Conservation (phyloP, 1,140 invertebrate genomes). For the Ceratosolen solmsi region DNA sequence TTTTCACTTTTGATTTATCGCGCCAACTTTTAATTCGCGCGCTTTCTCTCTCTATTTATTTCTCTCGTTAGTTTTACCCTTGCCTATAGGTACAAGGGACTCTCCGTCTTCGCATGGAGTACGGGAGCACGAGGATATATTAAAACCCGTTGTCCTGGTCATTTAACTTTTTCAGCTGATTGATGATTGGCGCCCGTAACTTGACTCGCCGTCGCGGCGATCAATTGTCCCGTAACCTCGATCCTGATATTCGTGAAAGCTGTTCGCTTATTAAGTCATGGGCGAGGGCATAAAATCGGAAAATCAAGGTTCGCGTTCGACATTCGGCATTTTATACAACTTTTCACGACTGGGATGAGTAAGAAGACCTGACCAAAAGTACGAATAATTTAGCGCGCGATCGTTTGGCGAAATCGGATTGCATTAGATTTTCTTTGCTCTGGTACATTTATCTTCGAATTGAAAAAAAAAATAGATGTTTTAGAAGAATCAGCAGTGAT, state of each 20-base stretch:
- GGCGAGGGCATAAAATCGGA: too few relatives aligned
- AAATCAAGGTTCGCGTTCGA: too few relatives aligned
- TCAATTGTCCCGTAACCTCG: conserved; percentile 34
- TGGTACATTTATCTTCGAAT: too few relatives aligned
- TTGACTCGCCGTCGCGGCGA: conserved; percentile 54
- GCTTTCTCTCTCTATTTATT: neutral
- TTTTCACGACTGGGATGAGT: too few relatives aligned
- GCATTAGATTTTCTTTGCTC: too few relatives aligned
- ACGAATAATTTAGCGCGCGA: too few relatives aligned
- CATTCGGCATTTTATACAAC: neutral
- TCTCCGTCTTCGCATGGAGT: neutral
- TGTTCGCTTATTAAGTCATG: too few relatives aligned
- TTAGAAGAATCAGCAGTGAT: too few relatives aligned
- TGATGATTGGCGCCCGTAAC: conserved; percentile 69
- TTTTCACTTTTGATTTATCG: conserved; percentile 75
- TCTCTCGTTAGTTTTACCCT: neutral
- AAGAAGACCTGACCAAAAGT: too few relatives aligned
- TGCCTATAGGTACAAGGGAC: neutral
- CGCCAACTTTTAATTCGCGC: conserved; percentile 71
- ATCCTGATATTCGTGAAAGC: neutral
- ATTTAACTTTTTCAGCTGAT: conserved; percentile 71
- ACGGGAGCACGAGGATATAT: conserved; percentile 64
- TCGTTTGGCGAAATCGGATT: too few relatives aligned
- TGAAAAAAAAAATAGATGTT: too few relatives aligned
- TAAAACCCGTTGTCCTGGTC: conserved; percentile 72